A percentile compares a stretch with the other conserved stretches of the same genome.
phyloP scores from a whole-genome alignment of 2,113 vertebrate species.

The Austrofundulus limnaeus region DNA sequence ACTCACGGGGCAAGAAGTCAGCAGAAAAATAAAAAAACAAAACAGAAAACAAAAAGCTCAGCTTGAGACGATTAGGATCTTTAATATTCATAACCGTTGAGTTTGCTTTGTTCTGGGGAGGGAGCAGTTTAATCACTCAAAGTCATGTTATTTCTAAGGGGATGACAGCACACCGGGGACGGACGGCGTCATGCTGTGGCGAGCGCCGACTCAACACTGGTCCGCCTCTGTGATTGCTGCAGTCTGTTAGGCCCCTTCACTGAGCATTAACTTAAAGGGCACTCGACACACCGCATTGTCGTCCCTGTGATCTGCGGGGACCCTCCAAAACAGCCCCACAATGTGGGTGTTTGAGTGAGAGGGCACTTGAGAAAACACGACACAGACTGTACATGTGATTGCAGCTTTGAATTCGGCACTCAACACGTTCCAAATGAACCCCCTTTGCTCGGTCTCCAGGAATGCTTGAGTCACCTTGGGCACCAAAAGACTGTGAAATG shows the following conservation, averaged over 20 bases:
- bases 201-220: slow-evolving; percentile 44
- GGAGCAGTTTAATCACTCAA: slow-evolving; percentile 66
- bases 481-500: slow-evolving; percentile 64
- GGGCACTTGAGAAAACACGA: slow-evolving; percentile 59
- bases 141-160: slow-evolving; percentile 67
- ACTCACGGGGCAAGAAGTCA: slow-evolving; percentile 31
- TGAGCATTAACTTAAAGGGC: slow-evolving; percentile 66
- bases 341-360: slow-evolving; percentile 49
- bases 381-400: slow-evolving; percentile 58
- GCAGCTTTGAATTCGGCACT: slow-evolving; percentile 53
- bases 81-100: slow-evolving; percentile 71
- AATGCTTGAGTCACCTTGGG: slow-evolving; percentile 55
- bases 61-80: slow-evolving; percentile 57
- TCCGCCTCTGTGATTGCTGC: slow-evolving; percentile 45
- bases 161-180: slow-evolving; percentile 63
- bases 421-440: slow-evolving; percentile 53
- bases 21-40: neutral
- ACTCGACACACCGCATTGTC: slow-evolving; percentile 48
- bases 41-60: slow-evolving; percentile 25
- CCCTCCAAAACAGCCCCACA: slow-evolving; percentile 43
- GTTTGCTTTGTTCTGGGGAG: slow-evolving; percentile 57
- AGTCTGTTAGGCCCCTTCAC: slow-evolving; percentile 60
- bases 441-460: slow-evolving; percentile 34
- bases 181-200: slow-evolving; percentile 50
- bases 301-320: slow-evolving; percentile 56